Base-by-base conservation (phyloP, 2,888 invertebrate species). In the Dasysyrphus albostriatus region DNA sequence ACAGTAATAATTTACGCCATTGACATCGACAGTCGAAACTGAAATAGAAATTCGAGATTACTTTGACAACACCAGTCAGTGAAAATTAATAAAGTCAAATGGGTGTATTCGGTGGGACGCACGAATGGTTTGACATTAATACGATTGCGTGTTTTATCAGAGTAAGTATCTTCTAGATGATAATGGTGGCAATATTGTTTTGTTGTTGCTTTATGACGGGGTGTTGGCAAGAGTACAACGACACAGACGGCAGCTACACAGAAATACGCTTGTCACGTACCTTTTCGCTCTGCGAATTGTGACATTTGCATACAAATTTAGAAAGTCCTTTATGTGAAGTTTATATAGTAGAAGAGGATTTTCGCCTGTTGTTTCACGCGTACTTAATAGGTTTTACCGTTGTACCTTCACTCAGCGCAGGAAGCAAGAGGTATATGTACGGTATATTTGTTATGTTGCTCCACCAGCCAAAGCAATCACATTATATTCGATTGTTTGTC, bases 51-150 rank as follows among this genome's bases (percentile, higher is more conserved):
- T 42, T 19, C 51, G 16, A 44, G 42, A 69, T 69, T 69, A 61
- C 74, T 75, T 75, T 75, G 67, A 75, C 70, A 75, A 70, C 51
- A 81, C 19, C 42, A 56, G 49, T 49, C 61, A 54, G 63, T 76
- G 69, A 59, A 75, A 76, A 76, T 70, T 82, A 82, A 82, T 82
- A 82, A 82, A 70, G 61, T 61, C 51, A 61, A 82, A 49, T 56
- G 49, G 37, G 37, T 70, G 63, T 76, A 29, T 65, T 70, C 70
- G 37, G 42, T 37, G 56, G 61, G 29, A 70, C 76, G 76, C 81
- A 82, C 81, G 81, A 75, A 32, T 70, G 81, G 29, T 63, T 54
- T 82, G 76, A 76, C 75, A 82, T 82, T 70, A 75, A 76, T 75
- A 69, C 54, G 56, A 82, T 76, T 76, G 81, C 81, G 75, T 82